A percentile compares a stretch with the other conserved stretches of the same genome.
phyloP scores from a whole-genome alignment of 1,140 invertebrate genomes.

The Drosophila truncata region DNA sequence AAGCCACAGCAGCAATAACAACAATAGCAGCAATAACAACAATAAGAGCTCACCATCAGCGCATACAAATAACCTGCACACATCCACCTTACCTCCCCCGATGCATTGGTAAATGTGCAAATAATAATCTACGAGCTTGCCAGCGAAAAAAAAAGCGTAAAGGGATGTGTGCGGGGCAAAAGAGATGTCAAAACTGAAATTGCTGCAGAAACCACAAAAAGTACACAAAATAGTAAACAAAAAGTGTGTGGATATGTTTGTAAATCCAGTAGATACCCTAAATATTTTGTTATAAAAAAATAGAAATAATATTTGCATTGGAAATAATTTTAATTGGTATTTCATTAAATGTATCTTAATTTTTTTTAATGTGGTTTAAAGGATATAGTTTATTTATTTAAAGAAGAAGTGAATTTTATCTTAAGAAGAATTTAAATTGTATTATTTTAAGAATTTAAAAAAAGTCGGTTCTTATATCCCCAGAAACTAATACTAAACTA shows the following conservation, averaged over 20 bases:
- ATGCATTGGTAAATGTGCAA: slow-evolving; percentile 68
- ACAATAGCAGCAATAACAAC: slow-evolving; percentile 27
- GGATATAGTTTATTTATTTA: neutral
- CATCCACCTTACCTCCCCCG: neutral
- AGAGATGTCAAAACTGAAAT: slow-evolving; percentile 73
- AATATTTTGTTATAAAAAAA: no score
- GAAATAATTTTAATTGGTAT: neutral
- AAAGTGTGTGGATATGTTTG: neutral
- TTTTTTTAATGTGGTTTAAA: no score
- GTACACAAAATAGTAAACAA: slow-evolving; percentile 42
- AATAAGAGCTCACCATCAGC: slow-evolving; percentile 19
- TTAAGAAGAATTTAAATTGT: no score
- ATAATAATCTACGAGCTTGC: slow-evolving; percentile 78
- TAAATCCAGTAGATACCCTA: neutral
- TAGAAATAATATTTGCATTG: neutral
- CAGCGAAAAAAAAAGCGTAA: slow-evolving; percentile 29
- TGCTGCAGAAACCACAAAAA: slow-evolving; percentile 62
- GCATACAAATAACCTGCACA: slow-evolving; percentile 29
- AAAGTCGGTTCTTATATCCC: no score
- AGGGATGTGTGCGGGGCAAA: slow-evolving; percentile 37
- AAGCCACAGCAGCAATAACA: slow-evolving; percentile 60
- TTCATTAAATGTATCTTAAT: neutral
- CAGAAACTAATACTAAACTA: neutral
- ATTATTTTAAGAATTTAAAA: no score
- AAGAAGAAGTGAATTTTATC: no score